Percentiles rank a stretch among this genome's conserved stretches.
phyloP scores from a whole-genome alignment of 2,888 invertebrate species.

The Diarsia rubi region DNA sequence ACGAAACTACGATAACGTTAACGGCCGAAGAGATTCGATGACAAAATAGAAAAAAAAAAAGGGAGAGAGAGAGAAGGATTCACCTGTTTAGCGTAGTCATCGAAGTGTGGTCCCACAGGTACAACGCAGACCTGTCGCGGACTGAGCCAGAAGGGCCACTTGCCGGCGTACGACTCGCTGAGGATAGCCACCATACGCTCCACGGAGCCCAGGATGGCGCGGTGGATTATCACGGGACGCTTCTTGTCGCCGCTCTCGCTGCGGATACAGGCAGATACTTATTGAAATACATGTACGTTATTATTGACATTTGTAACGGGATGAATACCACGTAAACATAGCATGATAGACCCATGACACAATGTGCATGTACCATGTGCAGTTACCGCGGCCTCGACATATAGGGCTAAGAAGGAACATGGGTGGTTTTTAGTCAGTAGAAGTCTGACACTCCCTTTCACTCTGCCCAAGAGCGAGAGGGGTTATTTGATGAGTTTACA shows the following conservation, averaged over 20 bases:
- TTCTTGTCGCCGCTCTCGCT: slow-evolving; percentile 97
- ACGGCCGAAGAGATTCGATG: no score
- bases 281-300: background rate
- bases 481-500: no score
- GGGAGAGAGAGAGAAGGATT: background rate
- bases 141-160: slow-evolving; percentile 99
- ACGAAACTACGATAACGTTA: background rate
- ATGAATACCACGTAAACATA: no score
- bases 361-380: no score
- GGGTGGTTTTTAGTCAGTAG: no score
- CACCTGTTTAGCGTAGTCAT: slow-evolving; percentile 96
- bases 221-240: slow-evolving; percentile 99
- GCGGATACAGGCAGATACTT: slow-evolving; percentile 32
- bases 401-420: no score
- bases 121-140: slow-evolving; percentile 97
- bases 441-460: no score
- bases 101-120: slow-evolving; percentile 96
- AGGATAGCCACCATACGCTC: slow-evolving; percentile 99
- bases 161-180: slow-evolving; percentile 99
- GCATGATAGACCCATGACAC: no score
- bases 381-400: no score
- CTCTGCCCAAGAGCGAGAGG: no score
- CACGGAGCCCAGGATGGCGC: slow-evolving; percentile 99
- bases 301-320: no score
- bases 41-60: no score